Evolutionary conservation across 1,140 invertebrate species (phyloP).

Genomic region (Ceratina calcarata): DNA sequence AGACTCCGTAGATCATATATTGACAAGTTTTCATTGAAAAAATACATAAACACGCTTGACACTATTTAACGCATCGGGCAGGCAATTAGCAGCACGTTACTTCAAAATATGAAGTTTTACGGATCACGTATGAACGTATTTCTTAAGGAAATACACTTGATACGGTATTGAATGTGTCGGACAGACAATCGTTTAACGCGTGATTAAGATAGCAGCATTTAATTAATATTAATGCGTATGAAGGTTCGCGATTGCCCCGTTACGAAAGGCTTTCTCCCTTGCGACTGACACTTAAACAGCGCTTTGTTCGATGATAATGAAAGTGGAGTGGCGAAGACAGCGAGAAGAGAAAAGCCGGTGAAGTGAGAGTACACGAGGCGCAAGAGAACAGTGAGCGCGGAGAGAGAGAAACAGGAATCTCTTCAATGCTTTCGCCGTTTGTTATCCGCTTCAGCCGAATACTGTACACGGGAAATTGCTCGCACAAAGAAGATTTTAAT

Average conservation of each 20-base stretch:
- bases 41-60: too few species aligned
- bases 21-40: too few species aligned
- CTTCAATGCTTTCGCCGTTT: neutral
- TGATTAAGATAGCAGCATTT: constrained; percentile 20
- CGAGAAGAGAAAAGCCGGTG: neutral
- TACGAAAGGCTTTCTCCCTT: neutral
- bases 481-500: constrained; percentile 46
- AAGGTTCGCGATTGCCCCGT: neutral
- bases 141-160: too few species aligned
- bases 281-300: constrained; percentile 16
- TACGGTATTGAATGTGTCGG: too few species aligned
- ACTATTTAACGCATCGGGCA: too few species aligned
- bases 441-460: neutral
- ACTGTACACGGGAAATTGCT: constrained; percentile 24
- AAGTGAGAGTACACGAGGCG: constrained; percentile 6
- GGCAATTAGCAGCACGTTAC: too few species aligned
- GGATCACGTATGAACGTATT: too few species aligned
- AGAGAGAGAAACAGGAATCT: constrained; percentile 15
- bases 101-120: too few species aligned
- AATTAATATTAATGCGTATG: neutral
- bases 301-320: constrained; percentile 17
- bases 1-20: too few species aligned
- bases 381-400: neutral
- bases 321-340: neutral
- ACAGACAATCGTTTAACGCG: neutral